Base-by-base conservation (phyloP, 2,888 invertebrate species). In the Diplolepis rosae region DNA sequence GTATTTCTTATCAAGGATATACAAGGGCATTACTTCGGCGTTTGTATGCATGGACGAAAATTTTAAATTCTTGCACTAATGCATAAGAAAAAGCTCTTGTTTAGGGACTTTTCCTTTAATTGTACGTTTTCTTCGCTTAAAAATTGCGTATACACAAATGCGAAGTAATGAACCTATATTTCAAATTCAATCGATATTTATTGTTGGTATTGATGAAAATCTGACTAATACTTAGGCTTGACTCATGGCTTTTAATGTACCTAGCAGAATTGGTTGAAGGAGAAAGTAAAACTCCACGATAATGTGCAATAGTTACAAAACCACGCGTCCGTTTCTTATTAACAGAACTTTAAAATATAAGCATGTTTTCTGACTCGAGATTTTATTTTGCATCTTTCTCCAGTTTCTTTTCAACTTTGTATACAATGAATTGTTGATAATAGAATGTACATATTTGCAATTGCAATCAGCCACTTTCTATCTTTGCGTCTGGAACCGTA, bases 261-360 rank as follows among this genome's bases (percentile, higher is more conserved):
- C 22, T 24, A 61, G 35, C n/a, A 18, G 54, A 39, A 39, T 61
- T 61, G 61, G 24, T 61, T 22, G 24, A 39, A 18, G 22, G 15
- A n/a, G 2, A 28, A 52, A 52, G 32, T 27, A n/a, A 52, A 15
- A 28, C 1, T 18, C 11, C 32, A 9, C 18, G 5, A 24, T 61
- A 56, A 35, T 61, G 24, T 61, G 39, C 61, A 61, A 35, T 61
- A 61, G 61, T 39, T 39, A 35, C 39, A 22, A 24, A 61, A n/a
- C 7, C 39, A 56, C 30, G 30, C 18, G 22, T 32, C 35, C 24
- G 13, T 27, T n/a, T 35, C 39, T 1, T 7, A 39, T 61, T 4
- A 27, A 39, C 4, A 48, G 48, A 48, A 11, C 48, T 48, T 48
- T 39, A 61, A 15, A 9, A 24, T 39, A 24, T 24, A 39, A 39